These are phyloP conservation scores for Pammene aurita DNA, from an alignment of 2,888 invertebrate species.

Conservation along the genomic window DNA sequence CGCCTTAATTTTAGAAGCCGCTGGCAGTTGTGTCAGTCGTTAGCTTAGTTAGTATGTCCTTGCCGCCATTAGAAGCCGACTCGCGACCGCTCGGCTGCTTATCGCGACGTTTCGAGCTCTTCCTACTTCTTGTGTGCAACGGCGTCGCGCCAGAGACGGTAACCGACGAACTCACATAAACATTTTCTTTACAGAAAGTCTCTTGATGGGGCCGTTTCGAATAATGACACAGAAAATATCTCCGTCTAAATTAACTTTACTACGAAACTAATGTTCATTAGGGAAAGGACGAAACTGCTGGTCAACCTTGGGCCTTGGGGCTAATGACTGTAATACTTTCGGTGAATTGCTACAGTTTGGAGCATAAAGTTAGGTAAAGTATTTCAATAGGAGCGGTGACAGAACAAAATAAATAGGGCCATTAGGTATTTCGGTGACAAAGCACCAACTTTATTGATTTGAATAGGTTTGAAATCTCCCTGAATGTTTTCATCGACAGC, in stretches of 20 bases:
- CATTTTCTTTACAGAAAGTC: slow-evolving; percentile 32
- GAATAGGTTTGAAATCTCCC: slow-evolving; percentile 43
- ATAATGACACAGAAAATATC: slow-evolving; percentile 36
- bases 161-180: slow-evolving; percentile 41
- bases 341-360: slow-evolving; percentile 17
- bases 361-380: slow-evolving; percentile 17
- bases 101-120: slow-evolving; percentile 53
- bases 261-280: slow-evolving; percentile 39
- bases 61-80: slow-evolving; percentile 57
- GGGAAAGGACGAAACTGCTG: slow-evolving; percentile 30
- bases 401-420: slow-evolving; percentile 21
- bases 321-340: slow-evolving; percentile 38
- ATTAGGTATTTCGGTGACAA: slow-evolving; percentile 13
- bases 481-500: slow-evolving; percentile 43
- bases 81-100: slow-evolving; percentile 53
- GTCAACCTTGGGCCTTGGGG: slow-evolving; percentile 37
- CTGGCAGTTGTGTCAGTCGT: slow-evolving; percentile 64
- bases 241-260: slow-evolving; percentile 37
- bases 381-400: slow-evolving; percentile 17
- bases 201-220: slow-evolving; percentile 29
- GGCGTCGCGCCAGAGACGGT: slow-evolving; percentile 45
- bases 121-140: slow-evolving; percentile 54
- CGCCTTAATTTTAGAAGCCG: slow-evolving; percentile 54
- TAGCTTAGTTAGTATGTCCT: slow-evolving; percentile 59
- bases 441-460: slow-evolving; percentile 42